Base-by-base conservation (phyloP, 2,888 invertebrate genomes). In the Temnothorax ravouxi region DNA sequence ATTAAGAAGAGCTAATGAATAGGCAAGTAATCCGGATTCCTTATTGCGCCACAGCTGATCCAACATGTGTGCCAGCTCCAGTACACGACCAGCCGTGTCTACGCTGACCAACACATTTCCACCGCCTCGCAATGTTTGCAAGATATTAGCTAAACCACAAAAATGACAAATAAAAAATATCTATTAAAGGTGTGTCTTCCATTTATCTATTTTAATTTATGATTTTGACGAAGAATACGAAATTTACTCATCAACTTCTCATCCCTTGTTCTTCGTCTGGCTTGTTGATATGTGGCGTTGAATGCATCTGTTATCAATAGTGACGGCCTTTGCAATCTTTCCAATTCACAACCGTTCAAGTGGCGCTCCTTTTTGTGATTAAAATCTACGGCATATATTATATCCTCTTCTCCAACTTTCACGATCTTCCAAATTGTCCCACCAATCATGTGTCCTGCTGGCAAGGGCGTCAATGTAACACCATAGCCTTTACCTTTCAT, bases 311-410 rank as follows among this genome's bases (percentile, higher is more conserved):
- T 98, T 88, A 99, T 98, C 86, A 99, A 96, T 15, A 99, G 95
- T 0, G 99, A 99, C 0, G 99, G 99, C 76, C 99, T 96, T 94
- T 97, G 97, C 13, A 99, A 95, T 88, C 97, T 97, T 92, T 99
- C 99, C 76, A 99, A 95, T 93, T 99, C 98, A 94, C 99, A 99
- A 0, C 99, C 99, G 93, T 99, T 99, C 59, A 99, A 96, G 96
- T 99, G 99, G 59, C 99, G 95, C 93, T 99, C 99, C 94, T 99
- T 99, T 94, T 99, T 99, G 95, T 99, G 99, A 95, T 99, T 99
- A 94, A 99, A 99, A 94, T 99, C 99, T 0, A 99, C 98, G 0
- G 99, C 99, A 95, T 99, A 99, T 1, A 99, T 97, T 88, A 99
- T 99, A 93, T 99, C 99, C 95, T 99, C 99, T 94, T 99, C 99